Base-by-base conservation (phyloP, 1,140 invertebrate species). In the Zaprionus gabonicus region DNA sequence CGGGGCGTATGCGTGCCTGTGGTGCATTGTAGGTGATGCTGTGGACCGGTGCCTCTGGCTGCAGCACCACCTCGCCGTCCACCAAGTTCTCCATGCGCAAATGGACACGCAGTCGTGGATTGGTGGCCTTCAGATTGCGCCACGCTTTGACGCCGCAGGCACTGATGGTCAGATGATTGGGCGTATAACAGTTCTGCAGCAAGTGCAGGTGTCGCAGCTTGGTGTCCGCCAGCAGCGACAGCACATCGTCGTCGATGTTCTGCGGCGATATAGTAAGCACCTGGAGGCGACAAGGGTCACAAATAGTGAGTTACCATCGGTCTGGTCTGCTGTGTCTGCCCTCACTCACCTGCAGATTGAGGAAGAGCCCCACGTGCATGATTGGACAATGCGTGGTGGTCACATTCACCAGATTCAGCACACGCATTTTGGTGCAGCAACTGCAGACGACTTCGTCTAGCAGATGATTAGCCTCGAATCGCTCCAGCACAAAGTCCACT, bases 211-310 rank as follows among this genome's bases (percentile, higher is more conserved):
- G 95, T 51, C 94, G 91, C 20, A 98, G 88, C 76, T 94, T 94
- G 1, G 95, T 96, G 64, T 95, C 94, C n/a, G 95, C 94, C 38
- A 97, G 82, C 27, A 97, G 84, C 66, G 96, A 94, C 7, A 98
- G 82, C 0, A 97, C 93, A 90, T 98, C 97, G 71, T 97, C 95
- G 57, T 96, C 95, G 15, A 98, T 92, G 93, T 97, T 97, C 93
- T 97, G 97, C 0, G 97, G 96, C 83, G 96, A 96, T 20, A 97
- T 95, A 3, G 95, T 94, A 41, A 98, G 92, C 57, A 94, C 94
- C 94, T 96, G 81, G 81, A 12, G 5, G 49, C 2, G 12, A 34
- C n/a, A n/a, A n/a, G n/a, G n/a, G n/a, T n/a, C n/a, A n/a, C n/a
- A n/a, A n/a, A 12, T 1, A 3, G 28, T 12, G 27, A 27, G 25